Evolutionary conservation across 2,113 vertebrate genomes (phyloP).

Genomic region (Pangasianodon gigas): DNA sequence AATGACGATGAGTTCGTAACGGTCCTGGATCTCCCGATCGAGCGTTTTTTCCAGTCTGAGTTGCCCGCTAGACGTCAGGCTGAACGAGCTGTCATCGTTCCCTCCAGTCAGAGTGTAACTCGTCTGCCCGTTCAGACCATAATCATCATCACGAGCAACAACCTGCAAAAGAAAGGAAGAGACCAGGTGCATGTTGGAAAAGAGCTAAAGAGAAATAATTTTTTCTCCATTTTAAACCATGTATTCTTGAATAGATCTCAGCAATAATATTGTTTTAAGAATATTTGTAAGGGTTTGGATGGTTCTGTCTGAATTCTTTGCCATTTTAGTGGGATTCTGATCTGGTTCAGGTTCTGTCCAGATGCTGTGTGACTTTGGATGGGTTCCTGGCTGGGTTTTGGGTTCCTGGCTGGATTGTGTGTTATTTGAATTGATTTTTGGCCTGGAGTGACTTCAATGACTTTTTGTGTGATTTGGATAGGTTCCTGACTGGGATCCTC

Average conservation of each 20-base stretch:
- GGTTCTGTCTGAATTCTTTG: background rate
- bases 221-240: background rate
- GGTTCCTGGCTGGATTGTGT: background rate
- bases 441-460: background rate
- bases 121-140: constrained; percentile 84
- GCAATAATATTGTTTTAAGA: background rate
- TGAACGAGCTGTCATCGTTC: constrained; percentile 83
- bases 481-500: background rate
- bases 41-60: constrained; percentile 82
- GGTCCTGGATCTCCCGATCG: constrained; percentile 83
- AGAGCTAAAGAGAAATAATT: background rate
- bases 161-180: constrained; percentile 73
- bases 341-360: constrained; percentile 12
- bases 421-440: background rate
- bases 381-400: background rate
- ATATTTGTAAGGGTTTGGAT: background rate
- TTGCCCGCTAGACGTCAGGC: constrained; percentile 83
- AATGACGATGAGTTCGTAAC: constrained; percentile 82
- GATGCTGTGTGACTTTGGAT: constrained; percentile 1
- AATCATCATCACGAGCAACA: constrained; percentile 91
- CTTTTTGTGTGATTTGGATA: background rate
- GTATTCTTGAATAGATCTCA: background rate
- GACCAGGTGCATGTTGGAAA: background rate
- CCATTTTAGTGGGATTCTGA: background rate
- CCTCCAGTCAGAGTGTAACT: constrained; percentile 82